Base-by-base conservation (phyloP, 2,113 vertebrate species). In the Acinonyx jubatus region DNA sequence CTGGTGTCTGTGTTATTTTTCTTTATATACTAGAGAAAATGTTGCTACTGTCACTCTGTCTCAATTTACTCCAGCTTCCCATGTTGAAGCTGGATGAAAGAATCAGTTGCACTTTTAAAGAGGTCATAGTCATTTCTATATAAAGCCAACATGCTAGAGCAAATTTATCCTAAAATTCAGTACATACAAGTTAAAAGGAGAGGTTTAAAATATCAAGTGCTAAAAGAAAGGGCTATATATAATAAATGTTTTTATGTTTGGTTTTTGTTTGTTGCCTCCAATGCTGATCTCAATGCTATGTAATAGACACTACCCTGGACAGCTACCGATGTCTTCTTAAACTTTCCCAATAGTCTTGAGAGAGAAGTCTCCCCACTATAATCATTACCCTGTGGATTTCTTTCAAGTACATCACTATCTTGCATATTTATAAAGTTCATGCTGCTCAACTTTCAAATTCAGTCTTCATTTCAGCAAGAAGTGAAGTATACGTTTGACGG, bases 391-490 rank as follows among this genome's bases (percentile, higher is more conserved):
- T 79, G 18, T 27, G 50, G 57, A 76, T 92, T 90, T 96, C 82
- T 95, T 95, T 78, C 50, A 93, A 82, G 41, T n/a, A 50, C 29
- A 55, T 38, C 48, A 79, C 55, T 91, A 92, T 84, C 50, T 91
- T 95, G 69, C 25, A 87, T 74, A 95, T 74, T 93, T 95, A 36
- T 92, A 73, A 88, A 84, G 74, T 74, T 13, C 8, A 1, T 78
- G 19, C 65, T 78, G 96, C 66, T 19, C 55, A 95, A 4, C 21
- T 96, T 90, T 94, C 69, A 82, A 94, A 80, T 73, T 83, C 48
- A 98, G 33, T 89, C 63, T 57, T 96, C 48, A 79, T 23, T 79
- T 79, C 52, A 91, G 66, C 33, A 91, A 73, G 27, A 89, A 76
- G 3, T 83, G 12, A 95, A 97, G 38, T 87, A 50, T 45, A 15